Conservation (phyloP, 1,140 invertebrate species). For the Calliphora vicina region DNA sequence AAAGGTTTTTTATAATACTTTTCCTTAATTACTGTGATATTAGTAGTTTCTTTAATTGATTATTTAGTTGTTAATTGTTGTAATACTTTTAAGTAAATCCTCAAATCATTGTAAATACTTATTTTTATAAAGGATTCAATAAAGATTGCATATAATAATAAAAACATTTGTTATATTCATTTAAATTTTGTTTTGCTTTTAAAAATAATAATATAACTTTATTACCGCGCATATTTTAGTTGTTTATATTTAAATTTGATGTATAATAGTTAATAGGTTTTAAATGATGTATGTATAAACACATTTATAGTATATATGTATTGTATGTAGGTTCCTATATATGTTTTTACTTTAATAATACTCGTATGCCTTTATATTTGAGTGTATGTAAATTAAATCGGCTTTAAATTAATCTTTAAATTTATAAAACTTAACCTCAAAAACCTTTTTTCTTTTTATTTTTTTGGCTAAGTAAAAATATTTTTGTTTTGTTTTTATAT, state of each 20-base stretch:
- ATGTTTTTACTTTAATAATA: not conserved
- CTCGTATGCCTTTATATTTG: not conserved
- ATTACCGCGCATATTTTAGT: not conserved
- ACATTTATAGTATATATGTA: constrained; percentile 15
- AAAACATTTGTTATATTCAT: too few relatives aligned
- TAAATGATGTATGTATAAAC: constrained; percentile 12
- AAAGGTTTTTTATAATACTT: too few relatives aligned
- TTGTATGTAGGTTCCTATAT: not conserved
- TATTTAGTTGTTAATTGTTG: too few relatives aligned
- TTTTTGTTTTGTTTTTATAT: not conserved
- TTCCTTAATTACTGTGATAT: too few relatives aligned
- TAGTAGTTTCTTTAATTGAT: too few relatives aligned
- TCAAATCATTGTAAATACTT: too few relatives aligned
- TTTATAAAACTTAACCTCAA: not conserved
- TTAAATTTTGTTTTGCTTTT: too few relatives aligned
- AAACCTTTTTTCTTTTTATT: not conserved
- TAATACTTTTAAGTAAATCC: too few relatives aligned
- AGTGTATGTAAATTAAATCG: not conserved
- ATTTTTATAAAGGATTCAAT: too few relatives aligned
- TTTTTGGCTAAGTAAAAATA: not conserved
- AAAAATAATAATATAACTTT: constrained; percentile 20
- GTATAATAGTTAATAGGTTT: not conserved
- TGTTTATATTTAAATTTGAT: not conserved
- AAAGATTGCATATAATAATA: too few relatives aligned
- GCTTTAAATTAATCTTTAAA: not conserved